Base-by-base conservation (phyloP, 1,140 invertebrate species). In the Drosophila erecta region DNA sequence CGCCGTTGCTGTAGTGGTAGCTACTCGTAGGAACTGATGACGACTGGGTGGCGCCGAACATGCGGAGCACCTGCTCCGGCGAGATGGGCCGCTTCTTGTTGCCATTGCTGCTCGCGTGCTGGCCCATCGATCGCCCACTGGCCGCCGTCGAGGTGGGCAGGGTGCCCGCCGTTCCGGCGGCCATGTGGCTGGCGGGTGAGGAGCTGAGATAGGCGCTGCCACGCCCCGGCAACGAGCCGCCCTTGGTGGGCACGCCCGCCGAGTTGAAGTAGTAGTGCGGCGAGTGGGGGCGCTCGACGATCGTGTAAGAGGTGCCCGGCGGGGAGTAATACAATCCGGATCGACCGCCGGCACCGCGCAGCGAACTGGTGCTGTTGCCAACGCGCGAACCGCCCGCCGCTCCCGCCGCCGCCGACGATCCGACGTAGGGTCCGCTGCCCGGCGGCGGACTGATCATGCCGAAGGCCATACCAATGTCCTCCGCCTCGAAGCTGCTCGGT, bases 241-340 rank as follows among this genome's bases (percentile, higher is more conserved):
- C 91, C 69, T 93, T 93, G 57, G 92, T 92, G 80, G 76, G 92
- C 89, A 90, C 92, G 20, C 90, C 90, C 33, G 87, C 92, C 61
- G 87, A 91, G 78, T 92, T 92, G 70, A 91, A 92, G 47, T 92
- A 92, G 56, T 92, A 92, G 71, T 95, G 95, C 33, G 95, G 95
- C 74, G 95, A 96, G 65, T 95, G 95, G 35, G 96, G 96, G 51
- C 96, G 94, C 93, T 97, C 96, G 77, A 97, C 95, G 91, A 97
- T 97, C 76, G 96, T 97, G 93, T 97, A 97, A 44, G 96, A 96
- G 61, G 96, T 97, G 47, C 96, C 94, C 10, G 95, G 95, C 60
- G 95, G 94, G 37, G 95, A 95, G 81, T 95, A 95, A 85, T 95
- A 95, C 3, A 95, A 93, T 11, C 94, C 95, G n/a, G 94, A 94